A percentile compares a stretch with the other conserved stretches of the same genome.
Conservation (phyloP, 92 coral and sea anemone genomes). For the Porites evermanni region DNA sequence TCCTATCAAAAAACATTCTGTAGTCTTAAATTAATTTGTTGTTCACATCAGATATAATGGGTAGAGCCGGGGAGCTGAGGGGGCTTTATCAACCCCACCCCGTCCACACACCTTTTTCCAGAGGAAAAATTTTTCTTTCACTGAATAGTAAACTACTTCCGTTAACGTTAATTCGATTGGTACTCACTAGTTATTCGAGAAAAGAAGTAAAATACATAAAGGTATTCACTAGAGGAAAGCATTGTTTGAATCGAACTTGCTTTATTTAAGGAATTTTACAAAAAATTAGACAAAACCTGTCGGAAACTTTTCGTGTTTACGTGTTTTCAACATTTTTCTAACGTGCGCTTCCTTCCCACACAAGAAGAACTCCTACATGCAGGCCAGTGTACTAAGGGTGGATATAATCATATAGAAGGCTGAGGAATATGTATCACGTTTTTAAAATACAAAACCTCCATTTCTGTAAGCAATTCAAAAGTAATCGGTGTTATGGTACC, state of each 20-base stretch:
- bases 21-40: not conserved
- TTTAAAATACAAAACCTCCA: too few relatives aligned
- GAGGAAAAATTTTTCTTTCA: not conserved
- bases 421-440: too few relatives aligned
- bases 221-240: not conserved
- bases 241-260: not conserved
- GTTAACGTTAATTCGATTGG: too few relatives aligned
- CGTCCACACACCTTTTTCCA: too few relatives aligned
- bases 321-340: not conserved
- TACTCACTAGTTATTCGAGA: too few relatives aligned
- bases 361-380: not conserved
- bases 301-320: conserved; percentile 4
- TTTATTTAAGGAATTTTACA: not conserved
- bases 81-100: too few relatives aligned
- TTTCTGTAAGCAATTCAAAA: too few relatives aligned
- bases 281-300: not conserved
- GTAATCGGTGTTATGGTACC: too few relatives aligned
- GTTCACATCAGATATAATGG: not conserved
- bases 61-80: not conserved
- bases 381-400: not conserved
- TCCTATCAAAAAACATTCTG: too few relatives aligned
- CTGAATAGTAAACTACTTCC: not conserved
- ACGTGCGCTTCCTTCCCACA: not conserved
- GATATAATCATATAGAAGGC: not conserved
- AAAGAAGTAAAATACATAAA: not conserved